Conservation (phyloP, 2,888 invertebrate species). For the Caenorhabditis wallacei region DNA sequence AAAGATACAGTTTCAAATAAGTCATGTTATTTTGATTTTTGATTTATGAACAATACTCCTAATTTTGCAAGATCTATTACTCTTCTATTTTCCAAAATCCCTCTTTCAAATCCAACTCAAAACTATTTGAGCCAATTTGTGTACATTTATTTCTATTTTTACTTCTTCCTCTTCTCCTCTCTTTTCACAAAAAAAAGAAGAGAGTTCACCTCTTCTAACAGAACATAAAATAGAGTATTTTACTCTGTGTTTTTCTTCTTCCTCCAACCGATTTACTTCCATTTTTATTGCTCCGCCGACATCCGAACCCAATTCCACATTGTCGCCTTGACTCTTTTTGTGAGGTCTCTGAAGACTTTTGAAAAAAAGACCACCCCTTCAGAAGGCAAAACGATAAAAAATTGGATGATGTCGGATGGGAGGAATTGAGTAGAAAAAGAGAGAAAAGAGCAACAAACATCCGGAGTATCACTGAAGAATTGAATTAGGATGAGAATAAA, state of each 20-base stretch:
- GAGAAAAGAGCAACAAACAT: constrained; percentile 18
- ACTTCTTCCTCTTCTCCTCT: background rate
- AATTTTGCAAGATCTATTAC: no score
- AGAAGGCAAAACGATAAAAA: constrained; percentile 32
- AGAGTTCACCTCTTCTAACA: constrained; percentile 6
- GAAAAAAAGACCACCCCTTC: background rate
- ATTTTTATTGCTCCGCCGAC: constrained; percentile 41
- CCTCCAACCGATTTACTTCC: constrained; percentile 4
- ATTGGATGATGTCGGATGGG: constrained; percentile 35
- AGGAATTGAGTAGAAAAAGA: background rate
- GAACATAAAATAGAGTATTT: constrained; percentile 35
- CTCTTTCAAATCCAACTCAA: no score
- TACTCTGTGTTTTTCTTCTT: constrained; percentile 5
- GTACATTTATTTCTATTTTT: background rate
- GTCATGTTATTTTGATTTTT: no score
- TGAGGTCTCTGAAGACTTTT: background rate
- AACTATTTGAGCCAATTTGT: no score
- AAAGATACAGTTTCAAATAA: no score
- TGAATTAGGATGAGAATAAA: constrained; percentile 1
- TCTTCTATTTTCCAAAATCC: no score
- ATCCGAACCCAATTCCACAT: constrained; percentile 48
- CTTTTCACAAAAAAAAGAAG: constrained; percentile 1
- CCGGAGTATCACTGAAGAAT: constrained; percentile 14
- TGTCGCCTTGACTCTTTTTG: constrained; percentile 24
- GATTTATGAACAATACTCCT: no score